Percentiles rank a stretch among this genome's conserved stretches.
phyloP scores from a whole-genome alignment of 2,888 invertebrate species.

The Troides helena region DNA sequence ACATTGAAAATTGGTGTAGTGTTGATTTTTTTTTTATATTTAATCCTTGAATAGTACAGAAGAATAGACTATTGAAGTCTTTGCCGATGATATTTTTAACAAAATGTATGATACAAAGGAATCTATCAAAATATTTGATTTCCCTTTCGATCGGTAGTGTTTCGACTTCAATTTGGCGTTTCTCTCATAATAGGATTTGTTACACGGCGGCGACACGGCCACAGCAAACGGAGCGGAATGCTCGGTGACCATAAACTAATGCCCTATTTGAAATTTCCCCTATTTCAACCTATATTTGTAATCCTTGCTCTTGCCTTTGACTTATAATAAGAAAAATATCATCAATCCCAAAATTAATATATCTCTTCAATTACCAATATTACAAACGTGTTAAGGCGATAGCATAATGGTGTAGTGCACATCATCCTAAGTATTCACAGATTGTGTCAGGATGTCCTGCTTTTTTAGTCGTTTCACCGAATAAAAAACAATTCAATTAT shows the following conservation, averaged over 20 bases:
- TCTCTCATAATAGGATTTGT: constrained; percentile 50
- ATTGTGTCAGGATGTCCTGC: too few relatives aligned
- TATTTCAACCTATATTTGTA: constrained; percentile 4
- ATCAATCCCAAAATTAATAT: too few relatives aligned
- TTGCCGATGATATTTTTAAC: background rate
- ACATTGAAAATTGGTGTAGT: too few relatives aligned
- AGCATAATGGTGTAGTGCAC: too few relatives aligned
- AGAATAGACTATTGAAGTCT: background rate
- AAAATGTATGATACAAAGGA: constrained; percentile 5
- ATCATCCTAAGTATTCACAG: too few relatives aligned
- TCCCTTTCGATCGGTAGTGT: constrained; percentile 7
- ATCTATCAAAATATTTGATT: constrained; percentile 21
- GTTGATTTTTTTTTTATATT: too few relatives aligned
- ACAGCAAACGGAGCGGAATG: constrained; percentile 48
- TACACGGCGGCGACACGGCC: constrained; percentile 43
- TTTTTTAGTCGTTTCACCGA: too few relatives aligned
- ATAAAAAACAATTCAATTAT: too few relatives aligned
- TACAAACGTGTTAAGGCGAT: too few relatives aligned
- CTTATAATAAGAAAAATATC: too few relatives aligned
- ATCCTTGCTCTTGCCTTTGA: background rate
- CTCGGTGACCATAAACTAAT: constrained; percentile 33
- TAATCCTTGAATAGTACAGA: too few relatives aligned
- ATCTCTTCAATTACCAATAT: too few relatives aligned
- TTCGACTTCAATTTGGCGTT: constrained; percentile 27
- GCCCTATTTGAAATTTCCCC: constrained; percentile 13